Percentiles rank a stretch among this genome's conserved stretches.
These are phyloP conservation scores for Chloromyia formosa DNA, from an alignment of 2,888 invertebrate genomes.

Conservation along the genomic window DNA sequence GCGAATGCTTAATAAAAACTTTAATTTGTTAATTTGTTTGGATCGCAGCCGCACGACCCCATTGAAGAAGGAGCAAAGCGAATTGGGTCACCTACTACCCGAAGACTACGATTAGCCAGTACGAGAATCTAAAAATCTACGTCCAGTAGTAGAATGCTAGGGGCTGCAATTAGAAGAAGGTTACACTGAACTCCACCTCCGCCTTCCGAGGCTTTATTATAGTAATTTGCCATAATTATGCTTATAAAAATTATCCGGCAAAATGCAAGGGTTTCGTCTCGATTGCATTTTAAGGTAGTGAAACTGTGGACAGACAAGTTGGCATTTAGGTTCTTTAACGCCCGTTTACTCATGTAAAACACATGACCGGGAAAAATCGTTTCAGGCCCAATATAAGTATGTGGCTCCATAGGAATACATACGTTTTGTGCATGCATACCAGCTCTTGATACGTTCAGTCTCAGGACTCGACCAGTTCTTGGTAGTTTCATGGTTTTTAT, in stretches of 20 bases:
- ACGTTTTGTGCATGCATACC: too few relatives aligned
- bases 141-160: slow-evolving; percentile 42
- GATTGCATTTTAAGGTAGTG: neutral
- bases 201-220: slow-evolving; percentile 42
- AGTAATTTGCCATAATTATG: slow-evolving; percentile 44
- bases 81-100: slow-evolving; percentile 8
- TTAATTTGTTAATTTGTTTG: slow-evolving; percentile 41
- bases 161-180: slow-evolving; percentile 40
- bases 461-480: neutral
- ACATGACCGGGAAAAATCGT: slow-evolving; percentile 1
- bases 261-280: slow-evolving; percentile 24
- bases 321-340: neutral
- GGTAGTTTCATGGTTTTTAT: slow-evolving; percentile 21
- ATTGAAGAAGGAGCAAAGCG: neutral
- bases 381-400: neutral
- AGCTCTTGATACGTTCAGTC: neutral
- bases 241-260: slow-evolving; percentile 39
- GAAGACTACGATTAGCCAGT: slow-evolving; percentile 9
- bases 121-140: slow-evolving; percentile 12
- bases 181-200: slow-evolving; percentile 42
- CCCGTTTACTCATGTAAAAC: neutral
- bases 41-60: neutral
- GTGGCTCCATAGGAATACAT: neutral
- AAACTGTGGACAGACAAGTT: slow-evolving; percentile 5
- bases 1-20: slow-evolving; percentile 37